phyloP scores from a whole-genome alignment of 1,140 invertebrate species.

The Copidosoma floridanum region DNA sequence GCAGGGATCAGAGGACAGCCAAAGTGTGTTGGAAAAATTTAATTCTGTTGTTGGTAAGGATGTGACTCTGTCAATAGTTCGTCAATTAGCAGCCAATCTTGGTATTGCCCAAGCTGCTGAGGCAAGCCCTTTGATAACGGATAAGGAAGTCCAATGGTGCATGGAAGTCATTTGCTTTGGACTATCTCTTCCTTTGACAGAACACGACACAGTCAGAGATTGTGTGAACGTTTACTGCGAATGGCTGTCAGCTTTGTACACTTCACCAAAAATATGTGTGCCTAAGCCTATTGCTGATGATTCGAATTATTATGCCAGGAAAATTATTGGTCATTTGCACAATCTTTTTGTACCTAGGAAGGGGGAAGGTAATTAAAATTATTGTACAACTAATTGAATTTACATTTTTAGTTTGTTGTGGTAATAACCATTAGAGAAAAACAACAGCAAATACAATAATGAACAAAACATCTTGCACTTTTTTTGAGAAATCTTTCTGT shows the following conservation, averaged over 20 bases:
- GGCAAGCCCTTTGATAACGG: constrained; percentile 71
- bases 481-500: neutral
- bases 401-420: neutral
- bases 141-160: constrained; percentile 86
- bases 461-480: too few relatives aligned
- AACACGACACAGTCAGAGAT: constrained; percentile 92
- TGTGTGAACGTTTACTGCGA: constrained; percentile 97
- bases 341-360: constrained; percentile 94
- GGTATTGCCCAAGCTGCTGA: constrained; percentile 75
- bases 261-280: constrained; percentile 77
- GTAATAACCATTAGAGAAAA: too few relatives aligned
- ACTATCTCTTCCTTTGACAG: constrained; percentile 81
- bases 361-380: constrained; percentile 77
- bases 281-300: constrained; percentile 84
- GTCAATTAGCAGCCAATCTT: constrained; percentile 74
- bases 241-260: constrained; percentile 87
- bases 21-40: constrained; percentile 86
- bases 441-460: too few relatives aligned
- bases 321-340: constrained; percentile 90
- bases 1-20: constrained; percentile 65
- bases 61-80: constrained; percentile 80
- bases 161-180: constrained; percentile 94
- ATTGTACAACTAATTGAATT: too few relatives aligned
- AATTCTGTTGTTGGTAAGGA: constrained; percentile 73
- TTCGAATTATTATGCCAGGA: constrained; percentile 87